phyloP scores from a whole-genome alignment of 1,140 invertebrate species.

The Stegodyphus mimosarum region DNA sequence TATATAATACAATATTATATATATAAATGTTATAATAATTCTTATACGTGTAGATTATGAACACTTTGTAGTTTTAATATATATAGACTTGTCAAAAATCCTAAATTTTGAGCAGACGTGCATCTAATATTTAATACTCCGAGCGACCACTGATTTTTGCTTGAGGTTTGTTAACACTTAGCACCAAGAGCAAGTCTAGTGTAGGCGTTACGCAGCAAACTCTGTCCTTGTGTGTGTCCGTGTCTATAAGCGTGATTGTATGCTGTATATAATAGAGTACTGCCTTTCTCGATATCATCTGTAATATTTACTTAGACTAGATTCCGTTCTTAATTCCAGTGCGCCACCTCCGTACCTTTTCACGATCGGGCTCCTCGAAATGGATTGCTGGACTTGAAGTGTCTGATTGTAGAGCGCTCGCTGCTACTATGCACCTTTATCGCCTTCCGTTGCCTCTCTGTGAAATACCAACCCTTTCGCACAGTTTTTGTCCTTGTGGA shows the following conservation, averaged over 20 bases:
- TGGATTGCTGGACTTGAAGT: conserved; percentile 1
- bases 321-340: conserved; percentile 21
- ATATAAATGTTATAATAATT: no score
- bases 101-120: no score
- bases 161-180: no score
- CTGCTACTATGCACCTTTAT: not conserved
- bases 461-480: not conserved
- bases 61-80: no score
- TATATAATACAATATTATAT: no score
- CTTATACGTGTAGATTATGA: no score
- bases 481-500: not conserved
- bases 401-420: conserved; percentile 17
- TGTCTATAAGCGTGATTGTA: conserved; percentile 3
- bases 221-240: conserved; percentile 30
- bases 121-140: no score
- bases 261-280: conserved; percentile 30
- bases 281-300: conserved; percentile 24
- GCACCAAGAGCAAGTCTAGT: not conserved
- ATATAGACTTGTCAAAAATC: no score
- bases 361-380: conserved; percentile 33
- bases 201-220: conserved; percentile 48
- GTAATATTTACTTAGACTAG: conserved; percentile 34
- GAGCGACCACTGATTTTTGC: no score
- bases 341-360: conserved; percentile 53
- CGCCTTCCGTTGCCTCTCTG: not conserved